phyloP scores from a whole-genome alignment of 1,140 invertebrate species.

The Frieseomelitta varia region DNA sequence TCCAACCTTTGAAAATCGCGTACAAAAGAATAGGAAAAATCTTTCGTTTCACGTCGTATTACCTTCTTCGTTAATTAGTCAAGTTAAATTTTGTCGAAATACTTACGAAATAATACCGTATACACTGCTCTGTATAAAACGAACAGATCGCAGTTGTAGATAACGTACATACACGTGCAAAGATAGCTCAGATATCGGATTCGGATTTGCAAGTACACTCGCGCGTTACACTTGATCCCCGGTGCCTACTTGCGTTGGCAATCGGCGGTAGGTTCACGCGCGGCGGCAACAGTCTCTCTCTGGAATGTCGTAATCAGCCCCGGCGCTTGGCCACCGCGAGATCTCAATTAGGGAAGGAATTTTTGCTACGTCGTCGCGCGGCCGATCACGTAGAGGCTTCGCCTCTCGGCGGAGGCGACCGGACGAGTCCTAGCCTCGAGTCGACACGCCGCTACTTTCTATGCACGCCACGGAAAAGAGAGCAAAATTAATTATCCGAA shows the following conservation, averaged over 20 bases:
- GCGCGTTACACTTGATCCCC: neutral
- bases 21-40: too few species aligned
- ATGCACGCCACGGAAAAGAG: conserved; percentile 3
- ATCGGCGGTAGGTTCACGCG: conserved; percentile 13
- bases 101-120: too few species aligned
- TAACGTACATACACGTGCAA: too few species aligned
- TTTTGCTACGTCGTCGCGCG: conserved; percentile 25
- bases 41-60: too few species aligned
- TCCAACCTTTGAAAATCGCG: too few species aligned
- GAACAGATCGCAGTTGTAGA: too few species aligned
- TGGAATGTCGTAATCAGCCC: conserved; percentile 41
- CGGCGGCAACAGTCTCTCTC: neutral
- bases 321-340: conserved; percentile 21
- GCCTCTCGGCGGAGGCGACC: neutral
- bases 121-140: too few species aligned
- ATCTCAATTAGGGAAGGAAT: conserved; percentile 42
- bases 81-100: too few species aligned
- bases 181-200: too few species aligned
- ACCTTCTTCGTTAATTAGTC: too few species aligned
- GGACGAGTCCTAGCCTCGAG: neutral
- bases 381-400: conserved; percentile 5
- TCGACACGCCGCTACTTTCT: neutral
- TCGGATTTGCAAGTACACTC: too few species aligned
- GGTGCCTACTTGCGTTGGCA: neutral
- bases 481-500: conserved; percentile 37